Evolutionary conservation across 1,140 invertebrate genomes (phyloP), one percentile per base, ranked within the genome.

Genomic region (Sycophaga agraensis): DNA sequence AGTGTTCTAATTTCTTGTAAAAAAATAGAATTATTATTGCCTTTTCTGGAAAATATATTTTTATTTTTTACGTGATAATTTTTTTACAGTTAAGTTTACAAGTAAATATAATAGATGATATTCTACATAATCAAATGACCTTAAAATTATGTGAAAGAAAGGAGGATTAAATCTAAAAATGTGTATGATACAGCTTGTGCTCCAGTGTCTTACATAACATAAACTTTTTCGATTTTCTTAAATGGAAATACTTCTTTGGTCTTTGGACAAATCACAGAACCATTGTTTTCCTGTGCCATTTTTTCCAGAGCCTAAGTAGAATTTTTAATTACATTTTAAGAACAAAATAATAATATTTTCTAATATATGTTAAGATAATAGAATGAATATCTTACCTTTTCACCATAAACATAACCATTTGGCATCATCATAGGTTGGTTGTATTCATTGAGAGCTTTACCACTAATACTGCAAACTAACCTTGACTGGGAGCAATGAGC

Each of bases 371-470:
- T 31, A 4, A 31, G 5, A 31, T 31, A 31, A 6, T 6, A 31
- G 28, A 31, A 31, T 6, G 4, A 31, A 31, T 14, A 19, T 37
- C 50, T 66, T 79, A 94, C 94, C 84, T 92, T 87, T 81, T 94
- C 92, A n/a, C 97, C 96, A 81, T 98, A 98, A 49, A 98, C 94
- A 80, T 95, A 91, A 56, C 96, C 96, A 84, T 99, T 99, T 39
- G 97, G 97, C 77, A 99, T 85, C 89, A 97, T 96, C 89, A 99
- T 93, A 0, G 97, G 97, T 66, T 91, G 92, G 82, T 99, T 99
- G 78, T 98, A 89, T 80, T 99, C 97, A 82, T 99, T 97, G 45
- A 99, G 83, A n/a, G 93, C 90, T 66, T 91, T 85, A 6, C 94
- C 93, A 50, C 92, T 94, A 63, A 98, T 91, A 67, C 90, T 87